A percentile compares a stretch with the other conserved stretches of the same genome.
phyloP scores from a whole-genome alignment of 2,888 invertebrate species.

The Xanthia togata region DNA sequence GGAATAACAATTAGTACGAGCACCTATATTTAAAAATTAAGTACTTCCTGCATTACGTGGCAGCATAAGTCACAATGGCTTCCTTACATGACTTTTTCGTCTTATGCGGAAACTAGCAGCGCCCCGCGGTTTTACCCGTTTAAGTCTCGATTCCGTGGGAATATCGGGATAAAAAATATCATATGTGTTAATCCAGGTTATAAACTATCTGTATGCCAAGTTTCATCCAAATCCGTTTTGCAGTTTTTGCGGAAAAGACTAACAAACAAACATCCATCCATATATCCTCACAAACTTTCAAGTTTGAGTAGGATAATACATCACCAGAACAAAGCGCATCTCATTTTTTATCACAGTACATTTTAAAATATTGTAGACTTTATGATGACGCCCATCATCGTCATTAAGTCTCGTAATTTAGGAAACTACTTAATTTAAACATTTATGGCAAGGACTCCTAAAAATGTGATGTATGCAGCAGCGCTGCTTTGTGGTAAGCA shows the following conservation, averaged over 20 bases:
- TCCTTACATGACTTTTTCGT: conserved; percentile 20
- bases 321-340: background rate
- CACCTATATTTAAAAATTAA: conserved; percentile 1
- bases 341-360: background rate
- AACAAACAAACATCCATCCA: no score
- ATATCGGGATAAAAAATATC: no score
- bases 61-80: conserved; percentile 17
- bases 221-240: no score
- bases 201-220: no score
- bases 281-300: no score
- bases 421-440: background rate
- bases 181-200: no score
- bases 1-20: conserved; percentile 6
- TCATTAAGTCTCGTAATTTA: no score
- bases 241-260: no score
- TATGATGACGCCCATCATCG: no score
- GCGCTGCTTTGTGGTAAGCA: background rate
- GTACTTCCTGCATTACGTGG: conserved; percentile 17
- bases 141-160: no score
- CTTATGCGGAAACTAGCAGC: conserved; percentile 5
- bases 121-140: no score
- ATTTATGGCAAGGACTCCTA: background rate
- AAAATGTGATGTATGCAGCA: background rate
- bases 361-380: background rate
- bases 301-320: no score